Evolutionary conservation across 1,140 invertebrate species (phyloP), one percentile per base, ranked within the genome.

Genomic region (Heterodera schachtii): DNA sequence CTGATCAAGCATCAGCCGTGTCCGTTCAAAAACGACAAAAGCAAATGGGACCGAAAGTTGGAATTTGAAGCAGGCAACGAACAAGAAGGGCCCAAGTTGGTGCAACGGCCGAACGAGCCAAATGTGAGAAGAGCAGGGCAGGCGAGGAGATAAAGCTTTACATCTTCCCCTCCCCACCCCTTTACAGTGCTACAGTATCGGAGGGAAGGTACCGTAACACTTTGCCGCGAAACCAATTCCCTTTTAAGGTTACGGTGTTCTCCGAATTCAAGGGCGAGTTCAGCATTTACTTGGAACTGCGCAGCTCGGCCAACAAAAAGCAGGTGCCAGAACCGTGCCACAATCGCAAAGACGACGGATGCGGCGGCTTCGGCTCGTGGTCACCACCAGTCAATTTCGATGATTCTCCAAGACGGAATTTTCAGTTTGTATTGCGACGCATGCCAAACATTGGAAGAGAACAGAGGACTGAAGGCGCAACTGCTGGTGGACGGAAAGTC

Each of bases 1-100:
- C 75, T 89, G 19, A 89, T 89, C 70, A 89, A 89, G 52, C 88
- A 89, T 81, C 87, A 89, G 67, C 83, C 88, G 11, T 89, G 88
- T 67, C 71, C 69, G 47, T 87, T 84, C 83, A 86, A 83, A 71
- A 69, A 49, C 78, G 89, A 79, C n/a, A 88, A 81, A 76, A 76
- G 84, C 8, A 88, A 89, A 81, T 89, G 88, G 88, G 81, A 81
- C 21, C 73, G 84, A 52, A 89, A 89, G 67, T n/a, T 89, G 11
- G 89, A 89, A 71, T 89, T 89, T 78, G 88, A 89, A 74, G 74
- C 78, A 13, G 88, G 89, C 74, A 89, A 57, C 47, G 89, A 84
- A n/a, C 85, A 75, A 21, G 76, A 75, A 44, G 88, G 88, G 13
- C 88, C 88, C 19, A 86, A 86, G 73, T 67, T 89, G 9, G 73